These are phyloP conservation scores for Odontomachus brunneus DNA, from an alignment of 1,140 invertebrate species.

Conservation along the genomic window DNA sequence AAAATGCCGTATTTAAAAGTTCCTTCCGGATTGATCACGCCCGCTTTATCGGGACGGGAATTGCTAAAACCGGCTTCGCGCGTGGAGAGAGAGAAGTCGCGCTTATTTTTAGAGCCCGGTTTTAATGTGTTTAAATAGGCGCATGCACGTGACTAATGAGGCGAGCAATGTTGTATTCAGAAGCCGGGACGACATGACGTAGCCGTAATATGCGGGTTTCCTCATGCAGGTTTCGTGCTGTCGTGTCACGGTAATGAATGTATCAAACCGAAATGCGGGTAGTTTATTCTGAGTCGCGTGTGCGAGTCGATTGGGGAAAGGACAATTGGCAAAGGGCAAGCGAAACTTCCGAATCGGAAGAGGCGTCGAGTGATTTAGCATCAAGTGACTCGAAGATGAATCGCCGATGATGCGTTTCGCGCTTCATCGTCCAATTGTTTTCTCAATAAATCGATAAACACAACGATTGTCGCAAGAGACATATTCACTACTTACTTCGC, in stretches of 20 bases:
- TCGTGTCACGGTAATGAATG: neutral
- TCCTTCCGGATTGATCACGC: neutral
- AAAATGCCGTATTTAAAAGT: neutral
- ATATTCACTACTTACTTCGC: constrained; percentile 89
- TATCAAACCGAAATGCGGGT: constrained; percentile 64
- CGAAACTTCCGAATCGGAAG: neutral
- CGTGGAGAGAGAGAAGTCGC: too few relatives aligned
- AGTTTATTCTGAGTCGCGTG: constrained; percentile 27
- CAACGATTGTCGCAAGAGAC: neutral
- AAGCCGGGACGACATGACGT: constrained; percentile 14
- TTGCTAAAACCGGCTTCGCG: constrained; percentile 8
- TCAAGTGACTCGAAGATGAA: constrained; percentile 3
- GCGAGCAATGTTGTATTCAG: constrained; percentile 43
- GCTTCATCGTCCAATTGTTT: too few relatives aligned
- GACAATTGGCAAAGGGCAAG: neutral
- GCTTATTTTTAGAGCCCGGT: constrained; percentile 60
- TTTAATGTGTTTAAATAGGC: constrained; percentile 49
- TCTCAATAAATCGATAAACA: too few relatives aligned
- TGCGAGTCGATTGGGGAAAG: constrained; percentile 27
- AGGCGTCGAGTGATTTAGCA: neutral
- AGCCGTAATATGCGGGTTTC: constrained; percentile 60
- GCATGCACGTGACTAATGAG: constrained; percentile 7
- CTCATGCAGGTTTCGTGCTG: neutral
- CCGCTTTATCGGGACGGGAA: neutral
- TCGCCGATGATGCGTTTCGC: neutral